Percentiles rank a stretch among this genome's conserved stretches.
These are phyloP conservation scores for Mactromeris polynyma DNA, from an alignment of 2,888 invertebrate genomes.

Conservation along the genomic window DNA sequence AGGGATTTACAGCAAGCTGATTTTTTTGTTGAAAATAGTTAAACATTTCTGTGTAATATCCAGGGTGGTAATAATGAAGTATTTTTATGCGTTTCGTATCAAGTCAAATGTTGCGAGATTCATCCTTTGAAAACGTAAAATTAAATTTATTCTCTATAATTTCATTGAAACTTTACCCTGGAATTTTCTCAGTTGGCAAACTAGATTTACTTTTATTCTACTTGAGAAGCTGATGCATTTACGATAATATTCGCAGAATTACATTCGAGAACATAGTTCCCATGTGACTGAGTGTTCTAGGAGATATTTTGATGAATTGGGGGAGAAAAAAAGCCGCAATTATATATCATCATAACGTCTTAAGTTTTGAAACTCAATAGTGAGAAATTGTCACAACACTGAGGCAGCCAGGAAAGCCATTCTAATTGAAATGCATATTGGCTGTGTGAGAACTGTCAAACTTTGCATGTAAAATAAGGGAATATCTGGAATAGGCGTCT, in stretches of 20 bases:
- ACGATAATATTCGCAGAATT: neutral
- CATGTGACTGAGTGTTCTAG: neutral
- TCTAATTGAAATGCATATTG: slow-evolving; percentile 34
- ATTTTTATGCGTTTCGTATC: too few relatives aligned
- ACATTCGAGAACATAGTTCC: neutral
- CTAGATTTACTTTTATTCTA: neutral
- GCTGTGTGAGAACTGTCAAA: neutral
- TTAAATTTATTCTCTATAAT: slow-evolving; percentile 4
- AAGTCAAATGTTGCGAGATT: neutral
- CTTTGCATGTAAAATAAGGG: slow-evolving; percentile 24
- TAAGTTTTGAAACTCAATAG: slow-evolving; percentile 1
- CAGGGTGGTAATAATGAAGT: too few relatives aligned
- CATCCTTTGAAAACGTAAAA: neutral
- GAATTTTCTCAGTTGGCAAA: slow-evolving; percentile 7
- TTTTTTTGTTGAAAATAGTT: too few relatives aligned
- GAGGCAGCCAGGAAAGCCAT: neutral
- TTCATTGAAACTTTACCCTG: slow-evolving; percentile 4
- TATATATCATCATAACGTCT: neutral
- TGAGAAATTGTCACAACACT: neutral
- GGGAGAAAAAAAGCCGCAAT: neutral
- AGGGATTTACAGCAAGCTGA: too few relatives aligned
- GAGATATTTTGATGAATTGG: neutral
- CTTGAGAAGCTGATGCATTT: neutral
- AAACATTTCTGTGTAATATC: too few relatives aligned
- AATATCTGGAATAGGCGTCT: slow-evolving; percentile 27